phyloP scores from a whole-genome alignment of 1,140 invertebrate genomes.

The Physella acuta region DNA sequence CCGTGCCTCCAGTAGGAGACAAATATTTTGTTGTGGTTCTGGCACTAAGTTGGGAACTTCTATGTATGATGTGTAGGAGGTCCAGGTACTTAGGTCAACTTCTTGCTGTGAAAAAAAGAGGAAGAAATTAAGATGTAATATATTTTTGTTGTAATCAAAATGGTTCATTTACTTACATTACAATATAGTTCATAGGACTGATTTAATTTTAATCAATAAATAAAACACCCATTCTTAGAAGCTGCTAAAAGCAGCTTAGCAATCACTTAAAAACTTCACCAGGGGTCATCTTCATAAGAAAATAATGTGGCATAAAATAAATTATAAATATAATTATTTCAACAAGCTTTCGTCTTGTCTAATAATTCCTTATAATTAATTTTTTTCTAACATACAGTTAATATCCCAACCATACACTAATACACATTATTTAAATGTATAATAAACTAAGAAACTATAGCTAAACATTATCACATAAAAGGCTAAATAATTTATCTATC shows the following conservation, averaged over 20 bases:
- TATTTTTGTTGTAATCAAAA: no score
- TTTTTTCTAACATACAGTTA: background rate
- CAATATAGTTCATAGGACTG: no score
- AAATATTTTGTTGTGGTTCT: constrained; percentile 1
- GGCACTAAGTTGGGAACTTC: background rate
- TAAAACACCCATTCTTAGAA: no score
- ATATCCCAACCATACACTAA: background rate
- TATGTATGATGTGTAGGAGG: constrained; percentile 13
- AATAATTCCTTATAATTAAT: background rate
- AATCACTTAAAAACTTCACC: no score
- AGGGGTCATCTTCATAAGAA: no score
- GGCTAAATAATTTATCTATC: background rate
- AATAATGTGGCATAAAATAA: no score
- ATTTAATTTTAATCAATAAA: no score
- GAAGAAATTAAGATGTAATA: no score
- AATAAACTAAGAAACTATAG: background rate
- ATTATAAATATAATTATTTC: no score
- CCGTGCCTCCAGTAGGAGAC: constrained; percentile 1
- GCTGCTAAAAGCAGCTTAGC: no score
- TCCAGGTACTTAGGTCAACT: constrained; percentile 19
- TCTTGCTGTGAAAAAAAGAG: constrained; percentile 2
- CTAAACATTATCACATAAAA: background rate
- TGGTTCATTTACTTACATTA: no score
- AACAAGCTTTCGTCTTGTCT: no score
- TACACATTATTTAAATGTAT: background rate